A percentile compares a stretch with the other conserved stretches of the same genome.
Evolutionary conservation across 1,140 invertebrate genomes (phyloP).

Genomic region (Physella acuta): DNA sequence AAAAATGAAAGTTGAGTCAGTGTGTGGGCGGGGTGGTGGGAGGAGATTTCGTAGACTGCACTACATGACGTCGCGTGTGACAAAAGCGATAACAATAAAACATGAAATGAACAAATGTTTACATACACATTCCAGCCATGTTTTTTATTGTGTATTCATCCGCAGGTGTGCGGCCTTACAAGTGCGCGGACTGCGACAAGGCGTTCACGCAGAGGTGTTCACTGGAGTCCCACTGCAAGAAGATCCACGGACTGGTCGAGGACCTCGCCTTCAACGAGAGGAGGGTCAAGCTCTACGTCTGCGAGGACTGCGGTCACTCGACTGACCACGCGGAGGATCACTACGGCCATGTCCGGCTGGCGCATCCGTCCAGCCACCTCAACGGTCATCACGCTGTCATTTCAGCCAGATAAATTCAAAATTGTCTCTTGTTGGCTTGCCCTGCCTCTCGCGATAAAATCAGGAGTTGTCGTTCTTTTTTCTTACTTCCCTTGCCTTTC

Average conservation of each 20-base stretch:
- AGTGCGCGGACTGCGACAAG: conserved; percentile 94
- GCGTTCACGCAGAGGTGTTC: conserved; percentile 99
- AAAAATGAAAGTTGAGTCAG: no score
- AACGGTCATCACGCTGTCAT: no score
- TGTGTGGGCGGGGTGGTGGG: no score
- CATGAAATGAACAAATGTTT: not conserved
- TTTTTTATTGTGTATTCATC: conserved; percentile 16
- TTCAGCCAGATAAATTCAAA: no score
- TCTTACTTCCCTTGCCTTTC: no score
- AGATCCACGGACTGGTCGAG: conserved; percentile 96
- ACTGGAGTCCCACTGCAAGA: conserved; percentile 96
- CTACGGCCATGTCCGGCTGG: conserved; percentile 91
- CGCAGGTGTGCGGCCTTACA: conserved; percentile 94
- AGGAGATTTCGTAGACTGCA: no score
- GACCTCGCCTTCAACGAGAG: conserved; percentile 97
- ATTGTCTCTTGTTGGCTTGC: no score
- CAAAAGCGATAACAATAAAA: not conserved
- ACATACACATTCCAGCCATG: not conserved
- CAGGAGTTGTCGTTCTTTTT: no score
- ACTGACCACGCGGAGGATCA: conserved; percentile 94
- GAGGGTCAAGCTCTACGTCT: conserved; percentile 92
- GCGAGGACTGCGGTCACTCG: conserved; percentile 98
- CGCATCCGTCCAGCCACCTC: no score
- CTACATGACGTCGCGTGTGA: no score
- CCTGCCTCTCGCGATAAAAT: no score